Evolutionary conservation across 2,797 vertebrate genomes (phyloP).

Genomic region (Synaphobranchus kaupii): DNA sequence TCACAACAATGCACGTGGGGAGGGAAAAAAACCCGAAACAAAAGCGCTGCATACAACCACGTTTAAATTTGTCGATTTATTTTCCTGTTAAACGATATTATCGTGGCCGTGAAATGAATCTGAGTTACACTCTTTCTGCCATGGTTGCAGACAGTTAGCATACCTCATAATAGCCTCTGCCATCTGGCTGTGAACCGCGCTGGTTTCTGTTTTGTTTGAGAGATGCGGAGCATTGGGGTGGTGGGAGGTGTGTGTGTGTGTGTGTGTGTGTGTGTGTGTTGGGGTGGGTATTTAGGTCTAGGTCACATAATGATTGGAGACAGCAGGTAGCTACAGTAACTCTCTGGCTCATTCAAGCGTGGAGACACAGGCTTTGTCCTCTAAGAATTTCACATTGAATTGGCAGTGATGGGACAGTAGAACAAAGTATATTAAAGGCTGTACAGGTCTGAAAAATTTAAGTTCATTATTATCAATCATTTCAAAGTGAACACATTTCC

Average conservation of each 20-base stretch:
- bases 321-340: not conserved
- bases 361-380: not conserved
- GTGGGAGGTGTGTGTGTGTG: no score
- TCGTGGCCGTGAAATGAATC: constrained; percentile 50
- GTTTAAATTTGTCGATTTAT: constrained; percentile 40
- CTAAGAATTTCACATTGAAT: not conserved
- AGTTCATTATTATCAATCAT: not conserved
- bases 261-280: not conserved
- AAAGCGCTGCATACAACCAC: constrained; percentile 44
- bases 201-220: not conserved
- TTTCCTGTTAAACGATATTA: constrained; percentile 53
- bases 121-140: constrained; percentile 38
- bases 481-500: not conserved
- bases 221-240: no score
- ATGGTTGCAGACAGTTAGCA: not conserved
- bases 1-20: constrained; percentile 47
- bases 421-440: not conserved
- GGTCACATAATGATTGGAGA: not conserved
- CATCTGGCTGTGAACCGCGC: not conserved
- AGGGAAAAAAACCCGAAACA: constrained; percentile 43
- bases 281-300: not conserved
- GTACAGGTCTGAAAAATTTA: not conserved
- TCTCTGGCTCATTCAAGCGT: not conserved
- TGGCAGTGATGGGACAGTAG: not conserved
- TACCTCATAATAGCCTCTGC: not conserved